phyloP scores from a whole-genome alignment of 2,888 invertebrate species.

The Drosophila flavopinicola region DNA sequence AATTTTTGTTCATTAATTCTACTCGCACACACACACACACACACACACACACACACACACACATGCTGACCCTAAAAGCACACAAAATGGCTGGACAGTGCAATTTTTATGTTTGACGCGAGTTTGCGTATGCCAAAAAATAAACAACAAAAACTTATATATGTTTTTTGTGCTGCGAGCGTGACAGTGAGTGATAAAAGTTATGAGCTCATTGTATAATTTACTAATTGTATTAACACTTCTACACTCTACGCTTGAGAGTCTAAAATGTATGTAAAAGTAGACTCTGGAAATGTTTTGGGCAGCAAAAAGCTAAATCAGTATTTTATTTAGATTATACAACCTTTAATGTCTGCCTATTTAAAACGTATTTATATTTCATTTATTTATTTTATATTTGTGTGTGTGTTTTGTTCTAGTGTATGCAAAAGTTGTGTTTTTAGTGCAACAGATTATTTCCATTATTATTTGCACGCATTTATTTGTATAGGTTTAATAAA shows the following conservation, averaged over 20 bases:
- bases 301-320: no score
- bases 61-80: not conserved
- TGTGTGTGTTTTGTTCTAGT: not conserved
- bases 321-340: no score
- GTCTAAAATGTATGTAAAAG: not conserved
- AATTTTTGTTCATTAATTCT: conserved; percentile 25
- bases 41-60: not conserved
- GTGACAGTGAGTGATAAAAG: conserved; percentile 73
- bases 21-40: conserved; percentile 4
- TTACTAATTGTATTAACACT: conserved; percentile 8
- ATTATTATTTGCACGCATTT: not conserved
- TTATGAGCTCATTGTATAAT: conserved; percentile 58
- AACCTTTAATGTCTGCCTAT: no score
- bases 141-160: conserved; percentile 16
- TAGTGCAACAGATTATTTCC: not conserved
- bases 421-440: not conserved
- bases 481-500: conserved; percentile 13
- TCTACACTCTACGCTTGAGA: not conserved
- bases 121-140: conserved; percentile 33
- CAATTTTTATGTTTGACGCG: not conserved
- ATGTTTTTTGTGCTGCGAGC: conserved; percentile 10
- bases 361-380: conserved; percentile 23
- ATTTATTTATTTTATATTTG: conserved; percentile 19
- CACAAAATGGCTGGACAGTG: conserved; percentile 44
- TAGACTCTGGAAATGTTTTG: no score